phyloP scores from a whole-genome alignment of 2,797 vertebrate species.

The Pterois miles region DNA sequence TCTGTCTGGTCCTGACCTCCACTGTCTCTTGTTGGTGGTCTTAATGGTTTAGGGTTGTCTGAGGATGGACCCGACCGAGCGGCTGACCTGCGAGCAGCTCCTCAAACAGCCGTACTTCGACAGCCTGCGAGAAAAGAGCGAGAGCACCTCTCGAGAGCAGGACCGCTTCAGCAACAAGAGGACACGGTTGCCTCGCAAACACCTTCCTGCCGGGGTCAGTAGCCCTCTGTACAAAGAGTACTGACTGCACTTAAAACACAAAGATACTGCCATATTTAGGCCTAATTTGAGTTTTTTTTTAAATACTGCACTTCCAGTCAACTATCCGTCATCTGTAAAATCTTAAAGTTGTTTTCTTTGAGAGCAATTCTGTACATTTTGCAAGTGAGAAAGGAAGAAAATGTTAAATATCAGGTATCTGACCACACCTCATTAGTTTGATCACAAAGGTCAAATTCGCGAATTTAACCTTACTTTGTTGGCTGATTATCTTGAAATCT shows the following conservation, averaged over 20 bases:
- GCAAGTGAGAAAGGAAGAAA: background rate
- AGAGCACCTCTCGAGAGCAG: conserved; percentile 75
- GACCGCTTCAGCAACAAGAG: conserved; percentile 80
- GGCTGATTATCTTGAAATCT: background rate
- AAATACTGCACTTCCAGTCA: background rate
- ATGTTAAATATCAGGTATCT: too few species aligned
- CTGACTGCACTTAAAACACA: rapidly evolving
- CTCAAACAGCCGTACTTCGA: conserved; percentile 92
- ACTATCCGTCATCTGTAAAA: background rate
- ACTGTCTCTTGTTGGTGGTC: background rate
- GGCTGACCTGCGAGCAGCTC: conserved; percentile 91
- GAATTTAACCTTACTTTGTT: background rate
- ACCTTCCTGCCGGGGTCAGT: conserved; percentile 87
- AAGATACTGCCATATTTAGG: background rate
- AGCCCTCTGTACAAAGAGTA: rapidly evolving
- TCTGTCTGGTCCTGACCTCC: background rate
- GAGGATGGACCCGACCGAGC: conserved; percentile 90
- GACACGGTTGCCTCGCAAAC: conserved; percentile 81
- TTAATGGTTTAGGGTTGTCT: conserved; percentile 85
- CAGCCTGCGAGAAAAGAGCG: conserved; percentile 82
- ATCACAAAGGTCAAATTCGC: background rate
- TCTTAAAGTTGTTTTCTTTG: background rate
- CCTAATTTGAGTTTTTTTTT: background rate
- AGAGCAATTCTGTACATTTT: background rate
- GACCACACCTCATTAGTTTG: too few species aligned